These are phyloP conservation scores for Charina bottae DNA, from an alignment of 2,113 vertebrate genomes.

Conservation along the genomic window DNA sequence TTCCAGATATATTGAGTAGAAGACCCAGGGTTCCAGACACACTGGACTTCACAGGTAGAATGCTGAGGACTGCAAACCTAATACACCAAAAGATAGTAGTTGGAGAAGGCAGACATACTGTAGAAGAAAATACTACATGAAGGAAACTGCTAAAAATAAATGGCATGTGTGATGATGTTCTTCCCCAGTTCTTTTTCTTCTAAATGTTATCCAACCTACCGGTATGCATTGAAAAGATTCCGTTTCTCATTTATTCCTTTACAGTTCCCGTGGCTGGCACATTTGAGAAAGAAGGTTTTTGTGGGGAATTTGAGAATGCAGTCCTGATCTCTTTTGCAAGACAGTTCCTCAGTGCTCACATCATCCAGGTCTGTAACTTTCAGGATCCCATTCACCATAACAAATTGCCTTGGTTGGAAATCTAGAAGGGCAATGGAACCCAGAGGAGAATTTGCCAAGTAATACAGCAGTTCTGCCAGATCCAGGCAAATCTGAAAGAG, in stretches of 20 bases:
- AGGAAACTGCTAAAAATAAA: not conserved
- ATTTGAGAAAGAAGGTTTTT: slow-evolving; percentile 80
- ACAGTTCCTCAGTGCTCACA: slow-evolving; percentile 77
- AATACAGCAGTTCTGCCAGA: slow-evolving; percentile 85
- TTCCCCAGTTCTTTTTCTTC: not conserved
- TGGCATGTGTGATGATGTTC: not conserved
- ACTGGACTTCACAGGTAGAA: not conserved
- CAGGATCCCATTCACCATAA: slow-evolving; percentile 84
- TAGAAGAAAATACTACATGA: not conserved
- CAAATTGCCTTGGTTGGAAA: slow-evolving; percentile 92
- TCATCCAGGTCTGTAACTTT: slow-evolving; percentile 93
- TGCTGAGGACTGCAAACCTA: not conserved
- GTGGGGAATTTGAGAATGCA: slow-evolving; percentile 84
- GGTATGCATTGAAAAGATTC: slow-evolving; percentile 91
- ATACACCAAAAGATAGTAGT: not conserved
- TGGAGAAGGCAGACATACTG: not conserved
- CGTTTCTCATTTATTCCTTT: slow-evolving; percentile 85
- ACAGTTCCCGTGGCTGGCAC: slow-evolving; percentile 74
- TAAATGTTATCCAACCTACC: slow-evolving; percentile 69
- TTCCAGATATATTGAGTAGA: not conserved
- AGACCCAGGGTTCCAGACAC: not conserved
- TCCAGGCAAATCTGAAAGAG: slow-evolving; percentile 86
- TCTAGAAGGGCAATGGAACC: slow-evolving; percentile 89
- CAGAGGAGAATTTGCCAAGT: slow-evolving; percentile 86
- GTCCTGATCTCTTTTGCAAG: slow-evolving; percentile 77